These are phyloP conservation scores for Colistium nudipinnis DNA, from an alignment of 2,113 vertebrate species.

Conservation along the genomic window DNA sequence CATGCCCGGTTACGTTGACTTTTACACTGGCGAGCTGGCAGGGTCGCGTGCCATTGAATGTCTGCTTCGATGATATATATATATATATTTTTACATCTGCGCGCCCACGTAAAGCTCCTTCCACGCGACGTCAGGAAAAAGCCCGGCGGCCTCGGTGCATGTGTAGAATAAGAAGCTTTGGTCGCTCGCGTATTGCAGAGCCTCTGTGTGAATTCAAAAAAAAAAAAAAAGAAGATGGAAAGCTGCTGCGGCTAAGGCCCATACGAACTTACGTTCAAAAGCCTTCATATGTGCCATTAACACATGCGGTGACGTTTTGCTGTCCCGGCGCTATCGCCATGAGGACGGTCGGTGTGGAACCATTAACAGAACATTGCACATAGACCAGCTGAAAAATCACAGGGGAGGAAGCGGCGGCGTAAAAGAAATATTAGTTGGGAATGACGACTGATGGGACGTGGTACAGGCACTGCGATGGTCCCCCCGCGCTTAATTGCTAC, in stretches of 20 bases:
- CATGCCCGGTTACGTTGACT: background rate
- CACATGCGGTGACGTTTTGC: conserved; percentile 16
- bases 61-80: background rate
- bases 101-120: no score
- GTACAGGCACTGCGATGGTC: conserved; percentile 32
- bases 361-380: conserved; percentile 57
- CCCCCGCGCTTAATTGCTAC: conserved; percentile 33
- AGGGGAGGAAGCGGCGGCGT: conserved; percentile 37
- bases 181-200: background rate
- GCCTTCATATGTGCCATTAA: background rate
- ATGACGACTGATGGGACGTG: conserved; percentile 30
- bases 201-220: background rate
- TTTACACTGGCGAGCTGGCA: background rate
- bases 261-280: conserved; percentile 1
- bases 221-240: no score
- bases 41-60: background rate
- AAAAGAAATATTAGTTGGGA: conserved; percentile 27
- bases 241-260: background rate
- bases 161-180: background rate
- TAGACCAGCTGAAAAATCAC: conserved; percentile 50
- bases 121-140: background rate
- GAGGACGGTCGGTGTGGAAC: conserved; percentile 45
- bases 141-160: background rate
- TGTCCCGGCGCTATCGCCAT: conserved; percentile 41
- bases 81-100: no score